Conservation (phyloP, 35 echinoderm and acorn worm genomes). For the Holothuria glaberrima region DNA sequence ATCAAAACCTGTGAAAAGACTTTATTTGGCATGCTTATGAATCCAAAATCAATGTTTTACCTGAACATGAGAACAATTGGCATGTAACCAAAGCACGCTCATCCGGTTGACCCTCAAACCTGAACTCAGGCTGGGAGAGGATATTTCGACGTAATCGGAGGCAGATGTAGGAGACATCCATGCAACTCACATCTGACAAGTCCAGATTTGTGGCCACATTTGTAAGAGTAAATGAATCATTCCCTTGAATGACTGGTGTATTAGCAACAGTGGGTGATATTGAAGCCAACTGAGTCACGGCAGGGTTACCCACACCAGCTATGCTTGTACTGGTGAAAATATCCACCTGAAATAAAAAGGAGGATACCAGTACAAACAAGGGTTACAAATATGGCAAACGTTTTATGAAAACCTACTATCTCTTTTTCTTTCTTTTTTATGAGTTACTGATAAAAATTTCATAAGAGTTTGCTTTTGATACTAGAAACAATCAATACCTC, state of each 20-base stretch:
- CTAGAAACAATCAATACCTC: too few species aligned
- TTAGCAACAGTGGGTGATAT: not conserved
- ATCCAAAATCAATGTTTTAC: conserved; percentile 8
- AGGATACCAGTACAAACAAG: not conserved
- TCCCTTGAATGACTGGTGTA: not conserved
- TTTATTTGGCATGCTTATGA: too few species aligned
- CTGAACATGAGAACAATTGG: not conserved
- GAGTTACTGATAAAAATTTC: too few species aligned
- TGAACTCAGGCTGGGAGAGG: conserved; percentile 62
- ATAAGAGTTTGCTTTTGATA: too few species aligned
- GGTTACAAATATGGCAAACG: too few species aligned
- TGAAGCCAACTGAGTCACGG: not conserved
- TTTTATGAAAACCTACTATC: too few species aligned
- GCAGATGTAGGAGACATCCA: conserved; percentile 75
- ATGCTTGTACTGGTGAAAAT: conserved; percentile 44
- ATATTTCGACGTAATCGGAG: conserved; percentile 44
- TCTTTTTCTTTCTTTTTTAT: too few species aligned
- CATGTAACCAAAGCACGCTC: conserved; percentile 9
- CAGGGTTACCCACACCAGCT: not conserved
- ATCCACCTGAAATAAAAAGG: conserved; percentile 28
- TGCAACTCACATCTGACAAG: conserved; percentile 44
- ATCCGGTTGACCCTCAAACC: conserved; percentile 51
- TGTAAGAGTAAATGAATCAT: not conserved
- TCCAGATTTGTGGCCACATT: conserved; percentile 36
- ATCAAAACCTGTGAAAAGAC: too few species aligned